Evolutionary conservation across 2,888 invertebrate genomes (phyloP).

Genomic region (Pyrgus malvae): DNA sequence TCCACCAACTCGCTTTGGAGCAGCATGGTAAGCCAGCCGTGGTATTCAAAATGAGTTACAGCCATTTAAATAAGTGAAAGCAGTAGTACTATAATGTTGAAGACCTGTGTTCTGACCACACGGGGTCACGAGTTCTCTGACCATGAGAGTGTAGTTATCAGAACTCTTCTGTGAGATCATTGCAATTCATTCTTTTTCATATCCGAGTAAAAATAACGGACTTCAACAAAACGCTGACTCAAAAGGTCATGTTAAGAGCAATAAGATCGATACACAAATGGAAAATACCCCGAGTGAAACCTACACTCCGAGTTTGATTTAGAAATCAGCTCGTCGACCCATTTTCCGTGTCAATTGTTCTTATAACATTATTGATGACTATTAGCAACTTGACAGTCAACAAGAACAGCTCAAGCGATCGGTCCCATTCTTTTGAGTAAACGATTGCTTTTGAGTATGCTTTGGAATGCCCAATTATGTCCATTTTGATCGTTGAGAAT

Average conservation of each 20-base stretch:
- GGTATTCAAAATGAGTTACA: too few relatives aligned
- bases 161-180: too few relatives aligned
- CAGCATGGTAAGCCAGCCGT: too few relatives aligned
- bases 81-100: too few relatives aligned
- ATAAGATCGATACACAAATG: neutral
- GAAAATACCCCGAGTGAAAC: neutral
- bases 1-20: too few relatives aligned
- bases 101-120: too few relatives aligned
- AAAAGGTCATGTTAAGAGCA: neutral
- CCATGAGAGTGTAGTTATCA: too few relatives aligned
- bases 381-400: constrained; percentile 25
- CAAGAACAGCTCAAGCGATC: neutral
- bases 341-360: constrained; percentile 26
- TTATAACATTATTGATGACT: constrained; percentile 21
- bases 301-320: constrained; percentile 13
- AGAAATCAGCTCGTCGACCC: constrained; percentile 22
- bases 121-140: too few relatives aligned
- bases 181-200: too few relatives aligned
- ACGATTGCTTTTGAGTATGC: constrained; percentile 1
- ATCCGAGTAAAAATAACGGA: too few relatives aligned
- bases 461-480: neutral
- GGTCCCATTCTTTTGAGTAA: constrained; percentile 1
- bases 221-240: too few relatives aligned
- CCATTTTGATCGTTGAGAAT: neutral
- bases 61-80: too few relatives aligned